phyloP scores from a whole-genome alignment of 2,797 vertebrate genomes.

The Odontamblyopus rebecca region DNA sequence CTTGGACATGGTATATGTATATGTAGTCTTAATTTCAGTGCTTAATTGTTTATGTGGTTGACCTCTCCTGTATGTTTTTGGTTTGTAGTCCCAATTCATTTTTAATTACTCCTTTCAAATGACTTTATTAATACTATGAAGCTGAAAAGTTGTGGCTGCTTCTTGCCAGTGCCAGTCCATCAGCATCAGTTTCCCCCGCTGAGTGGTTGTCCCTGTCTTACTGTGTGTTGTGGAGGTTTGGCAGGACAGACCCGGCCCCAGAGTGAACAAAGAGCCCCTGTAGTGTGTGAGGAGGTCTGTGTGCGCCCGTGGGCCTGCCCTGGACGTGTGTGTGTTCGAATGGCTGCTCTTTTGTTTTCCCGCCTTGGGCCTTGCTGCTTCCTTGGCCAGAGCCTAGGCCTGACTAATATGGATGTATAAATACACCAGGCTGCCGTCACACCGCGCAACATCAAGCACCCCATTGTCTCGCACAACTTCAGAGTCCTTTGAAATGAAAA shows the following conservation, averaged over 20 bases:
- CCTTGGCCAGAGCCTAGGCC: conserved; percentile 63
- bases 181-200: conserved; percentile 13
- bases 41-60: too few species aligned
- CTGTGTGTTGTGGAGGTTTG: conserved; percentile 51
- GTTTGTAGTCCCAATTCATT: neutral
- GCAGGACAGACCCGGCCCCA: conserved; percentile 50
- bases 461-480: conserved; percentile 72
- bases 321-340: conserved; percentile 54
- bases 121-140: neutral
- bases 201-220: conserved; percentile 50
- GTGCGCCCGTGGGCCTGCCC: conserved; percentile 16
- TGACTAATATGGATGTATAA: conserved; percentile 78
- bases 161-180: neutral
- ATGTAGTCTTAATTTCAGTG: too few species aligned
- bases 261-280: conserved; percentile 69
- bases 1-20: too few species aligned
- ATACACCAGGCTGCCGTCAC: conserved; percentile 71
- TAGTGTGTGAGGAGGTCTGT: conserved; percentile 56
- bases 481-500: conserved; percentile 38
- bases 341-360: conserved; percentile 71
- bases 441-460: conserved; percentile 64
- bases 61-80: neutral
- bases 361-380: conserved; percentile 62
- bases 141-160: neutral
- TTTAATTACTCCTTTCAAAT: neutral